Percentiles rank a stretch among this genome's conserved stretches.
These are phyloP conservation scores for Drosophila crucigera DNA, from an alignment of 2,888 invertebrate genomes.

Conservation along the genomic window DNA sequence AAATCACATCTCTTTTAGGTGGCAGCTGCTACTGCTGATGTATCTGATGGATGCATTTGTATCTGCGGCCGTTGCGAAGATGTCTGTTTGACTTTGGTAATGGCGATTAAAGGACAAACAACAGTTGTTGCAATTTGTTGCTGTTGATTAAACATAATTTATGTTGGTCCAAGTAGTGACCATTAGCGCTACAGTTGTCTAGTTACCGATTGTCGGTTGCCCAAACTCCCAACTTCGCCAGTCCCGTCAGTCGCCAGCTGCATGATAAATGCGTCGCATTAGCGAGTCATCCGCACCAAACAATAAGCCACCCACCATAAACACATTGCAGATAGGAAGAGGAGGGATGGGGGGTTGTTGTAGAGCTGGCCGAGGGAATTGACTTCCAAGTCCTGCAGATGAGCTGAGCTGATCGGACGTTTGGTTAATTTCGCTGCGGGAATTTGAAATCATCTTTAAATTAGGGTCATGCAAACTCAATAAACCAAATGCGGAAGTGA, in stretches of 20 bases:
- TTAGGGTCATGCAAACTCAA: conserved; percentile 79
- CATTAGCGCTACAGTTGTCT: conserved; percentile 61
- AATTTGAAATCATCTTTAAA: conserved; percentile 79
- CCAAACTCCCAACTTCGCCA: conserved; percentile 1
- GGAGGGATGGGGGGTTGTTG: not conserved
- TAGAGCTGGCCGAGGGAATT: conserved; percentile 2
- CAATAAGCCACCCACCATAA: conserved; percentile 44
- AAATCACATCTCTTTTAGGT: not conserved
- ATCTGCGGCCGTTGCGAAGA: conserved; percentile 29
- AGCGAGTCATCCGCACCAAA: conserved; percentile 56
- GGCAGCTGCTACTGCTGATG: conserved; percentile 16
- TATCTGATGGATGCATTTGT: conserved; percentile 48
- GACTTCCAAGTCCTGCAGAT: conserved; percentile 17
- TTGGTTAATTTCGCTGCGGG: conserved; percentile 78
- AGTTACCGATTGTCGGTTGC: conserved; percentile 8
- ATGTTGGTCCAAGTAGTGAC: conserved; percentile 72
- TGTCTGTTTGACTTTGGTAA: conserved; percentile 36
- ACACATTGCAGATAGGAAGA: not conserved
- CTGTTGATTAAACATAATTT: conserved; percentile 70
- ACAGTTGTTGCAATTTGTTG: conserved; percentile 19
- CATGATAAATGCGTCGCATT: conserved; percentile 76
- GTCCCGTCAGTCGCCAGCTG: conserved; percentile 44
- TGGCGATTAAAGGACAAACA: conserved; percentile 59
- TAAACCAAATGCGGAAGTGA: conserved; percentile 63
- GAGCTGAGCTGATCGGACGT: conserved; percentile 50